Base-by-base conservation (phyloP, 1,140 invertebrate species). In the Drosophila neocordata region DNA sequence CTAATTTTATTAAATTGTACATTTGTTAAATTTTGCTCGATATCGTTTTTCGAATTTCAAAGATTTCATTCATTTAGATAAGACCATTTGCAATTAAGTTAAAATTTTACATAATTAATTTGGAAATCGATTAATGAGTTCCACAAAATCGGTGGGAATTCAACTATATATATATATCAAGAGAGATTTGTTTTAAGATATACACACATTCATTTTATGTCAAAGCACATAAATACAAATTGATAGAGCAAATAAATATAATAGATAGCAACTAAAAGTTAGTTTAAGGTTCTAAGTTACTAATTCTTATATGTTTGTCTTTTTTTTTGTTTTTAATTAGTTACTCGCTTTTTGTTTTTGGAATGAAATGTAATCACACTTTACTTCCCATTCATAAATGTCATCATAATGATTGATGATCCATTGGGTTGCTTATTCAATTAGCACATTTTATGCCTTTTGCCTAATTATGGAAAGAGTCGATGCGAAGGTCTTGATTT, bases 401-500 rank as follows among this genome's bases (percentile, higher is more conserved):
- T 85, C 77, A 37, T 31, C 53, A 65, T 53, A 60, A 57, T 85
- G 82, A 82, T 85, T 81, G 65, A 85, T 74, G 78, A 82, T 64
- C 70, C 37, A 78, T 72, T 63, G 69, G 38, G 51, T 87, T 81
- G 82, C 82, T 85, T 85, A 85, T 82, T 85, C 81, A 85, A 85
- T 85, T 87, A 85, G 74, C 81, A 73, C 81, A 78, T 87, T 77
- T 87, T 85, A 85, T 82, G 78, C 20, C 69, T 71, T 85, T 85
- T 81, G 66, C n/a, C 81, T 76, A 69, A 81, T 72, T 85, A 71
- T 67, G 71, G 82, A 11, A n/a, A 65, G 57, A 68, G 68, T 60
- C 71, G 75, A 52, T 55, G 63, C 68, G 80, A 84, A 80, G 74
- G 79, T 74, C 71, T 87, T 73, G 72, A 87, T 75, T 85, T 85